A percentile compares a stretch with the other conserved stretches of the same genome.
phyloP scores from a whole-genome alignment of 2,113 vertebrate genomes.

The Corydoras maculifer region DNA sequence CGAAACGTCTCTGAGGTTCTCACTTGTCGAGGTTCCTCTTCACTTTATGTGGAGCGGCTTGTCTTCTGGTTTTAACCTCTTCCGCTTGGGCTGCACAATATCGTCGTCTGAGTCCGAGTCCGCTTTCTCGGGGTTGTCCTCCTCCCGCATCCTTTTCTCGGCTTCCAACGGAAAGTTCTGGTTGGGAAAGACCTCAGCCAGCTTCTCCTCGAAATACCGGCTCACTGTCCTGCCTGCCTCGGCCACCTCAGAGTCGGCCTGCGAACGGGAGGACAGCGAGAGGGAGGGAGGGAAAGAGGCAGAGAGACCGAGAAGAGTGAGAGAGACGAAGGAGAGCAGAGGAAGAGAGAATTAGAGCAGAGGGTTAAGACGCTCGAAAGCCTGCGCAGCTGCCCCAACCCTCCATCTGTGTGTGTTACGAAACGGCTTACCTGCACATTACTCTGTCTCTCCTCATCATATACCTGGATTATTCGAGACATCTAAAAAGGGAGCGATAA shows the following conservation, averaged over 20 bases:
- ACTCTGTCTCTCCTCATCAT: slow-evolving; percentile 99
- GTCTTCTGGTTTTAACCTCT: slow-evolving; percentile 94
- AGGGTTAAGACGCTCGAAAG: slow-evolving; percentile 52
- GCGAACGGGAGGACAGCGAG: slow-evolving; percentile 46
- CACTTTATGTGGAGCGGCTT: slow-evolving; percentile 92
- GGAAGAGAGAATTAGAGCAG: slow-evolving; percentile 58
- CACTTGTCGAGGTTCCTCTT: slow-evolving; percentile 47
- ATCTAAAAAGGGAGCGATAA: slow-evolving; percentile 93
- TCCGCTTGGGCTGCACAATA: slow-evolving; percentile 89
- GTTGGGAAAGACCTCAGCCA: slow-evolving; percentile 85
- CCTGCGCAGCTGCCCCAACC: slow-evolving; percentile 68
- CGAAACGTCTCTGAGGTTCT: slow-evolving; percentile 33
- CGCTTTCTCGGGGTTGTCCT: slow-evolving; percentile 68
- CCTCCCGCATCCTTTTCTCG: slow-evolving; percentile 71
- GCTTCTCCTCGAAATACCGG: slow-evolving; percentile 91
- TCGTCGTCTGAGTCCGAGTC: slow-evolving; percentile 90
- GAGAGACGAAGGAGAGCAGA: slow-evolving; percentile 22
- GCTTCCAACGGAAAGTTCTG: slow-evolving; percentile 84
- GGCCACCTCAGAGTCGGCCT: slow-evolving; percentile 97
- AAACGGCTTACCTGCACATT: slow-evolving; percentile 97
- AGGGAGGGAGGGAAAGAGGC: slow-evolving; percentile 10
- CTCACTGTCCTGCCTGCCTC: slow-evolving; percentile 90
- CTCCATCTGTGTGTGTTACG: slow-evolving; percentile 80
- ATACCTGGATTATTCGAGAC: slow-evolving; percentile 99
- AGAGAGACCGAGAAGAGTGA: slow-evolving; percentile 24